Conservation (phyloP, 2,113 vertebrate species). For the Geothlypis trichas region DNA sequence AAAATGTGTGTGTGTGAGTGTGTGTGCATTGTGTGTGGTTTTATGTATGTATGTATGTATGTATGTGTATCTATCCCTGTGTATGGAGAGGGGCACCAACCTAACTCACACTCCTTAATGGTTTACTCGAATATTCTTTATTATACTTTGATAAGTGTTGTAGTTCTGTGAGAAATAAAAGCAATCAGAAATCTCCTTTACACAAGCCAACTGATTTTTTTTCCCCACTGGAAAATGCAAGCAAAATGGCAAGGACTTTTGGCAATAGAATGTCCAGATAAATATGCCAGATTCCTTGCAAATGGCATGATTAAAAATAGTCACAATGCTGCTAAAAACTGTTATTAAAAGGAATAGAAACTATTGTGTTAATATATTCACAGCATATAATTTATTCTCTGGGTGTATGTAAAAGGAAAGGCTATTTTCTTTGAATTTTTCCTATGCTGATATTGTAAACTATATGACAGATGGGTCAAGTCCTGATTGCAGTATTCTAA, state of each 20-base stretch:
- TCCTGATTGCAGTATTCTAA: slow-evolving; percentile 84
- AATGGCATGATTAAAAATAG: slow-evolving; percentile 66
- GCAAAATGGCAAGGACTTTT: slow-evolving; percentile 72
- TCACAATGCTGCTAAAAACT: slow-evolving; percentile 62
- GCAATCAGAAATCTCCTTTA: slow-evolving; percentile 61
- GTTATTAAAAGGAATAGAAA: slow-evolving; percentile 59
- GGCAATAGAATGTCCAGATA: slow-evolving; percentile 72
- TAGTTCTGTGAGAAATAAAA: slow-evolving; percentile 60
- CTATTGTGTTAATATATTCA: slow-evolving; percentile 57
- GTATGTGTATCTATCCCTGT: background rate
- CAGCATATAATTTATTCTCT: slow-evolving; percentile 47
- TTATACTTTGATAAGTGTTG: slow-evolving; percentile 34
- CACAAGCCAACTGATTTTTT: slow-evolving; percentile 53
- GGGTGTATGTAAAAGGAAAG: slow-evolving; percentile 61
- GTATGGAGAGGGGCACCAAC: background rate
- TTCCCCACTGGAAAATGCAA: slow-evolving; percentile 64
- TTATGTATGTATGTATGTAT: background rate
- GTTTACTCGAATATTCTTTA: slow-evolving; percentile 41
- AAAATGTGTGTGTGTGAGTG: background rate
- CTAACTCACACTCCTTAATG: background rate
- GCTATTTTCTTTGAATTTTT: slow-evolving; percentile 78
- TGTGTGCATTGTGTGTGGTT: background rate
- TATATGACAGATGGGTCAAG: slow-evolving; percentile 89
- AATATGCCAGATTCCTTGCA: slow-evolving; percentile 65
- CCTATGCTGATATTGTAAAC: slow-evolving; percentile 79